Conservation (phyloP, 2,113 vertebrate genomes). For the Excalfactoria chinensis region DNA sequence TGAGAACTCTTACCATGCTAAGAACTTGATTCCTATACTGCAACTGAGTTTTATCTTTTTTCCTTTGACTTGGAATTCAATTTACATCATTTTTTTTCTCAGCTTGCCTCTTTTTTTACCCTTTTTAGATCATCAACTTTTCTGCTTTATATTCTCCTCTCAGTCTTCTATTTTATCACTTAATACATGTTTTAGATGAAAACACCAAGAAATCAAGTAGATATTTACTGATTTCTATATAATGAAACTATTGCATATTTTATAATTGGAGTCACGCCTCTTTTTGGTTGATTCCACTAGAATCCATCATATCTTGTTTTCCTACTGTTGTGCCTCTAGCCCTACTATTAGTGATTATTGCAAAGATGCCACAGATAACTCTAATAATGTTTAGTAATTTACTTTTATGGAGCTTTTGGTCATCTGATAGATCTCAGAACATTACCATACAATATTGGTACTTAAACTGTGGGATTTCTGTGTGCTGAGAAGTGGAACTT, state of each 20-base stretch:
- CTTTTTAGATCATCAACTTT: not conserved
- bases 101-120: not conserved
- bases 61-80: not conserved
- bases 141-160: too few species aligned
- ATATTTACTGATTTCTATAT: not conserved
- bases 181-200: not conserved
- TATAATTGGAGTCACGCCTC: not conserved
- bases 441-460: not conserved
- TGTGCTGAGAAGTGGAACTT: not conserved
- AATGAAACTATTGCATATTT: not conserved
- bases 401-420: not conserved
- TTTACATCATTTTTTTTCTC: not conserved
- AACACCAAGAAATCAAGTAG: not conserved
- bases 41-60: not conserved
- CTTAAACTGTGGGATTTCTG: not conserved
- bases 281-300: conserved; percentile 81
- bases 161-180: not conserved
- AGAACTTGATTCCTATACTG: not conserved
- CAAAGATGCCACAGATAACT: conserved; percentile 82
- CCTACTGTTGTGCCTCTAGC: conserved; percentile 84
- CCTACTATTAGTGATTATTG: conserved; percentile 79
- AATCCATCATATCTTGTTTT: conserved; percentile 85
- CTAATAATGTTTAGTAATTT: conserved; percentile 44
- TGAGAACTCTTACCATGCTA: not conserved
- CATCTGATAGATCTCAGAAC: not conserved